Evolutionary conservation across 2,113 vertebrate species (phyloP).

Genomic region (Corythaixoides concolor): DNA sequence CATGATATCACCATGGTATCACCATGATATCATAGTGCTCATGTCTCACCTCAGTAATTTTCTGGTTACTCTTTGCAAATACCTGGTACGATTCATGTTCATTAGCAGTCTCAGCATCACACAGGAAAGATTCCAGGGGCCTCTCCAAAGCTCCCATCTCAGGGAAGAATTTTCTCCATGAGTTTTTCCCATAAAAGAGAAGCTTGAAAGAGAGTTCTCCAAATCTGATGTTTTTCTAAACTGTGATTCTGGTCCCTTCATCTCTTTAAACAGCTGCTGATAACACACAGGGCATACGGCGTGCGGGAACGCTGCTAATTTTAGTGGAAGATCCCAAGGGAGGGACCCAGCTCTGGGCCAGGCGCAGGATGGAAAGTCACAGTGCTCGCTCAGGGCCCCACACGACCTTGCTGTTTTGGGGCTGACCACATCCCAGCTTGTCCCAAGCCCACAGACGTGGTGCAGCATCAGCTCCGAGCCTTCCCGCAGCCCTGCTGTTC

Average conservation of each 20-base stretch:
- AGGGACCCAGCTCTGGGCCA: not conserved
- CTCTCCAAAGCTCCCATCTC: not conserved
- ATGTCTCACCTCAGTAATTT: not conserved
- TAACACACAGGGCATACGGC: fast-evolving
- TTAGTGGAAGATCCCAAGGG: conserved; percentile 9
- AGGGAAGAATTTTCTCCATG: not conserved
- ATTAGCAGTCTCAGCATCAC: not conserved
- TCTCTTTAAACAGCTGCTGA: conserved; percentile 6
- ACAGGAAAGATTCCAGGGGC: not conserved
- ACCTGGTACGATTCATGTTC: not conserved
- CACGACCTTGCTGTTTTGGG: conserved; percentile 12
- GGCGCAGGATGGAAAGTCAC: conserved; percentile 41
- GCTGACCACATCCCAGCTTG: not conserved
- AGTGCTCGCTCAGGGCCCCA: not conserved
- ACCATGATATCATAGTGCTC: too few species aligned
- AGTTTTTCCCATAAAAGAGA: not conserved
- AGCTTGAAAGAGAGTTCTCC: not conserved
- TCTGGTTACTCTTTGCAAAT: not conserved
- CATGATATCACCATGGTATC: too few species aligned
- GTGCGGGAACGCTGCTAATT: not conserved
- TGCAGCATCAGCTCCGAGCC: not conserved
- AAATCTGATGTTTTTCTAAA: not conserved
- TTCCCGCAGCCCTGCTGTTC: not conserved
- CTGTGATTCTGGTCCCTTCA: not conserved
- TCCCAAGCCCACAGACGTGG: not conserved